Conservation (phyloP, 1,140 invertebrate genomes). For the Apis cerana region DNA sequence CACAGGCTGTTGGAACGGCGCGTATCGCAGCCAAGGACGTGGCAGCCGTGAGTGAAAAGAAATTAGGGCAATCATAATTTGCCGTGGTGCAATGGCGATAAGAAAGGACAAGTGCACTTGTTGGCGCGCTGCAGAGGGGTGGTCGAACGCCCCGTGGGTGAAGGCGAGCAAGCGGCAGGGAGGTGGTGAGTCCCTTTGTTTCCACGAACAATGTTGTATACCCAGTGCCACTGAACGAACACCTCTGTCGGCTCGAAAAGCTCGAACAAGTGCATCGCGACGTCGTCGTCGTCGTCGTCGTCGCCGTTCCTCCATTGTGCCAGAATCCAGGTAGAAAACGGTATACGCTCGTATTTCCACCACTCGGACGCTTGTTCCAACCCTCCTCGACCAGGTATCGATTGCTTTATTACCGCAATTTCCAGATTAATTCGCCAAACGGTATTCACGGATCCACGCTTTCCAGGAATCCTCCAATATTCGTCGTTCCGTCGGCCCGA, state of each 20-base stretch:
- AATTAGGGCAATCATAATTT: slow-evolving; percentile 72
- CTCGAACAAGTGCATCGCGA: slow-evolving; percentile 1
- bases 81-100: slow-evolving; percentile 61
- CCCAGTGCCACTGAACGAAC: slow-evolving; percentile 32
- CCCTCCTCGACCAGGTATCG: slow-evolving; percentile 14
- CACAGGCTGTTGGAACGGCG: neutral
- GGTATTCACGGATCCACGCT: slow-evolving; percentile 43
- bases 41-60: slow-evolving; percentile 56
- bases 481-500: slow-evolving; percentile 20
- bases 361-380: slow-evolving; percentile 13
- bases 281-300: neutral
- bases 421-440: slow-evolving; percentile 42
- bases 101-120: slow-evolving; percentile 69
- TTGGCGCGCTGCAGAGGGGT: slow-evolving; percentile 37
- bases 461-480: slow-evolving; percentile 48
- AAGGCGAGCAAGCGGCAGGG: neutral
- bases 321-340: slow-evolving; percentile 41
- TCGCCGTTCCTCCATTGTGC: slow-evolving; percentile 23
- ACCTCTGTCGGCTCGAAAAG: neutral
- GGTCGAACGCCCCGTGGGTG: slow-evolving; percentile 6
- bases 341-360: slow-evolving; percentile 10
- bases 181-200: slow-evolving; percentile 60
- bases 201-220: slow-evolving; percentile 66
- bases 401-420: slow-evolving; percentile 53
- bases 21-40: slow-evolving; percentile 42